Evolutionary conservation across 2,797 vertebrate genomes (phyloP).

Genomic region (Aldrovandia affinis): DNA sequence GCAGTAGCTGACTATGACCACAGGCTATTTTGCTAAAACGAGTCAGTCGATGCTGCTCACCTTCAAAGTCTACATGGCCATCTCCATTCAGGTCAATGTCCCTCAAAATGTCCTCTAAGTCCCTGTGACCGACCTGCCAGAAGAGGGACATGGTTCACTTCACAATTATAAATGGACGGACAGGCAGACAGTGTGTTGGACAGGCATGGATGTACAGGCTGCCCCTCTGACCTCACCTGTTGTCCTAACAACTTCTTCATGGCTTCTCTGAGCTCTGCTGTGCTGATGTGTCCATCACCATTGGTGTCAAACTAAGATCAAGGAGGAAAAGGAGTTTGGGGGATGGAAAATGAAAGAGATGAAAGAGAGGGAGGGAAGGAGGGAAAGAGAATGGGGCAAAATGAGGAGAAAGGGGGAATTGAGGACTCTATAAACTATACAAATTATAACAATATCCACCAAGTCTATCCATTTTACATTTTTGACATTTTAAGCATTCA

Average conservation of each 20-base stretch:
- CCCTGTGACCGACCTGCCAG: slow-evolving; percentile 83
- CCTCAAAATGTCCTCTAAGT: slow-evolving; percentile 94
- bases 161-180: not conserved
- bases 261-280: slow-evolving; percentile 90
- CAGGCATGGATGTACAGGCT: not conserved
- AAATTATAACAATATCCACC: too few relatives aligned
- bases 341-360: not conserved
- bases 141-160: not conserved
- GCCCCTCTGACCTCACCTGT: slow-evolving; percentile 72
- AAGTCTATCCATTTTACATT: too few relatives aligned
- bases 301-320: slow-evolving; percentile 91
- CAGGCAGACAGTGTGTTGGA: too few relatives aligned
- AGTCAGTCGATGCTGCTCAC: slow-evolving; percentile 64
- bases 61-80: slow-evolving; percentile 97
- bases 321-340: not conserved
- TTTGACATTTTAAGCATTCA: too few relatives aligned
- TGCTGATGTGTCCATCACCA: slow-evolving; percentile 96
- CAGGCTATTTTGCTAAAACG: not conserved
- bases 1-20: not conserved
- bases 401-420: not conserved
- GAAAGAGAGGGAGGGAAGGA: not conserved
- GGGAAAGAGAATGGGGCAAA: not conserved
- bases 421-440: not conserved
- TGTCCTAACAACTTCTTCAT: slow-evolving; percentile 97
- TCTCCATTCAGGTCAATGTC: slow-evolving; percentile 97